Evolutionary conservation across 2,888 invertebrate genomes (phyloP).

Genomic region (Xylota sylvarum): DNA sequence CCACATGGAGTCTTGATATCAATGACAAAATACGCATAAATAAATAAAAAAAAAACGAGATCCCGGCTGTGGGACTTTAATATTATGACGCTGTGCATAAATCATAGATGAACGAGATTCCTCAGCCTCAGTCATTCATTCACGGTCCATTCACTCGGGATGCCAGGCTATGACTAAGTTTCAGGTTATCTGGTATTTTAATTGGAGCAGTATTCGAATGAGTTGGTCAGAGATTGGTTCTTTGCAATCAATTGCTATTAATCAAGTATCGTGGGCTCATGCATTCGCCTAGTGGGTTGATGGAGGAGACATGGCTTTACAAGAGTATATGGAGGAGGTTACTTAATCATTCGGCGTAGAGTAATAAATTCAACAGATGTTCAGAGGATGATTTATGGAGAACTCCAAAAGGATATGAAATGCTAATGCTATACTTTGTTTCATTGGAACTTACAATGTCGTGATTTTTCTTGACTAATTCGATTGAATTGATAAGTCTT

Average conservation of each 20-base stretch:
- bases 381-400: constrained; percentile 53
- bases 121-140: constrained; percentile 21
- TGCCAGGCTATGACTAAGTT: neutral
- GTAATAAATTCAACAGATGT: constrained; percentile 69
- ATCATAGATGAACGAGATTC: constrained; percentile 72
- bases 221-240: constrained; percentile 58
- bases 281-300: constrained; percentile 1
- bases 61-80: constrained; percentile 35
- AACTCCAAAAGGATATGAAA: neutral
- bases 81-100: constrained; percentile 70
- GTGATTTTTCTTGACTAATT: neutral
- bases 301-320: neutral
- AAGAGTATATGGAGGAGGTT: neutral
- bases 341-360: constrained; percentile 19
- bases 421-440: neutral
- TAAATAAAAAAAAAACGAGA: constrained; percentile 19
- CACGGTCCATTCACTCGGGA: constrained; percentile 4
- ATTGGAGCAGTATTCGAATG: constrained; percentile 65
- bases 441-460: neutral
- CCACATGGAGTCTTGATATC: constrained; percentile 59
- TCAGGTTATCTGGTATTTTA: constrained; percentile 65
- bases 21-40: constrained; percentile 70
- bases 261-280: constrained; percentile 50
- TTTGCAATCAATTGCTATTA: constrained; percentile 57
- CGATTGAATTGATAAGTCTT: neutral